Conservation (phyloP, 1,140 invertebrate genomes). For the Brachionus paranguensis region DNA sequence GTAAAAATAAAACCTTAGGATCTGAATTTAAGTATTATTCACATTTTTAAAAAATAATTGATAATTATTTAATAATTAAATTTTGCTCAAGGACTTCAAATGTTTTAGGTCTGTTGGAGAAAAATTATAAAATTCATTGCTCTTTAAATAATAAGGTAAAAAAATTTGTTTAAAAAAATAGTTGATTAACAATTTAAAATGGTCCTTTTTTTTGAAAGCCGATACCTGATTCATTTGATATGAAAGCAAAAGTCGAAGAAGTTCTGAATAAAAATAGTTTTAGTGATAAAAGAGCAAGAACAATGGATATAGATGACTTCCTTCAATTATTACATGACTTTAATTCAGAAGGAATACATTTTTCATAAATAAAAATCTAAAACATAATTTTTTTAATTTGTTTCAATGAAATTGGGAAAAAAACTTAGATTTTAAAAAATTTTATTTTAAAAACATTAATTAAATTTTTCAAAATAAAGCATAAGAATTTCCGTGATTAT, state of each 20-base stretch:
- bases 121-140: slow-evolving; percentile 83
- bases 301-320: slow-evolving; percentile 95
- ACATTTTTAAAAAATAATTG: not conserved
- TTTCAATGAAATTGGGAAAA: not conserved
- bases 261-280: slow-evolving; percentile 65
- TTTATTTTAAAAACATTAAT: too few species aligned
- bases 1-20: slow-evolving; percentile 88
- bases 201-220: slow-evolving; percentile 60
- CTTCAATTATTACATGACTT: slow-evolving; percentile 78
- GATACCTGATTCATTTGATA: slow-evolving; percentile 72
- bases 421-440: not conserved
- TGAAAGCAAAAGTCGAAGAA: slow-evolving; percentile 73
- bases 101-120: slow-evolving; percentile 67
- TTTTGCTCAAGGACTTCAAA: not conserved
- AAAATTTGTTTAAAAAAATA: slow-evolving; percentile 43
- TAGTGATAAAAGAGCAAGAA: slow-evolving; percentile 74
- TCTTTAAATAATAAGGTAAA: slow-evolving; percentile 76
- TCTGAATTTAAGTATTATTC: slow-evolving; percentile 15
- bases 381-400: not conserved
- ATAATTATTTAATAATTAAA: not conserved
- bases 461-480: not conserved
- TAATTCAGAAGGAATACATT: slow-evolving; percentile 82
- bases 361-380: slow-evolving; percentile 59
- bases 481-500: not conserved
- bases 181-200: not conserved